These are phyloP conservation scores for Kuschelorhynchus macadamiae DNA, from an alignment of 2,888 invertebrate species.

Conservation along the genomic window DNA sequence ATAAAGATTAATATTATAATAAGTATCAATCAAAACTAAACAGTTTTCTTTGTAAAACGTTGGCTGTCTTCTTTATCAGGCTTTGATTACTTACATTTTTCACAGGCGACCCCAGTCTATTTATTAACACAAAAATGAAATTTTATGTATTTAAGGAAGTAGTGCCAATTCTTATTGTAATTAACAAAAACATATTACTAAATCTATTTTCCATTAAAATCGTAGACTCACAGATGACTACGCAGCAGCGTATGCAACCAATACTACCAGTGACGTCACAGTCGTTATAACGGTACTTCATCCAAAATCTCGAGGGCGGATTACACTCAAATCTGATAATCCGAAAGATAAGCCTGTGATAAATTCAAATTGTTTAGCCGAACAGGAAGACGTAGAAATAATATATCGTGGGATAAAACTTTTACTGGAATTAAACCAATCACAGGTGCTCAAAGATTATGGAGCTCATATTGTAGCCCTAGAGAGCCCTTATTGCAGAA, in stretches of 20 bases:
- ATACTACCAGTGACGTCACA: background rate
- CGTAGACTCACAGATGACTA: background rate
- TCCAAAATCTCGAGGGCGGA: background rate
- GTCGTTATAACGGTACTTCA: background rate
- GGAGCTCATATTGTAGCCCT: background rate
- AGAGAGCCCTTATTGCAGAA: constrained; percentile 1
- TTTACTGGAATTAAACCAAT: background rate
- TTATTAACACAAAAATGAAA: too few species aligned
- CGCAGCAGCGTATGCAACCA: background rate
- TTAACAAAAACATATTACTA: too few species aligned
- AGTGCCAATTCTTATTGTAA: too few species aligned
- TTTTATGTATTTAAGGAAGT: too few species aligned
- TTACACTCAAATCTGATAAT: background rate
- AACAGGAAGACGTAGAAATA: background rate
- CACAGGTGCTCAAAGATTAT: constrained; percentile 3
- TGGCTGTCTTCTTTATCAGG: too few species aligned
- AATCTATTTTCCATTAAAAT: too few species aligned
- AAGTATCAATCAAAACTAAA: too few species aligned
- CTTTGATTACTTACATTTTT: too few species aligned
- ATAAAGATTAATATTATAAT: too few species aligned
- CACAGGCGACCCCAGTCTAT: too few species aligned
- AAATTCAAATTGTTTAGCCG: background rate
- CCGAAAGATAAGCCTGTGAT: background rate
- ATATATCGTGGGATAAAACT: constrained; percentile 4
- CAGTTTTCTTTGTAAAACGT: too few species aligned